Base-by-base conservation (phyloP, 2,888 invertebrate genomes). In the Cataglyphis cursor region DNA sequence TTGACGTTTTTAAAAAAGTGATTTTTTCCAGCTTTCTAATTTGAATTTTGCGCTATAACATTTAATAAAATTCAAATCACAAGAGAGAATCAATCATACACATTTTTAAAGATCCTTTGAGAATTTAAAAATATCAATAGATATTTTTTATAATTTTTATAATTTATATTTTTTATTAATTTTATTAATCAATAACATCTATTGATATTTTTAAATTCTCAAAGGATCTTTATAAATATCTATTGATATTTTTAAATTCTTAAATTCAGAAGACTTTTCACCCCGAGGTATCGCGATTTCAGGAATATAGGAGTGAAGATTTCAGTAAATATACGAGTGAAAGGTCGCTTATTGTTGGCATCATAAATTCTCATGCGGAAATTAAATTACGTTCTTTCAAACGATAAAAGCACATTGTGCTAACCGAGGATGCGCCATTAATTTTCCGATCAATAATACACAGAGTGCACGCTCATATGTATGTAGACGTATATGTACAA, bases 391-490 rank as follows among this genome's bases (percentile, higher is more conserved):
- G 57, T 59, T 72, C 41, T 57, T 70, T 59, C 57, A 24, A 59
- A 72, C 35, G 78, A 48, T 78, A 78, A 80, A 80, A 80, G 73
- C 72, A 9, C 44, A 31, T 38, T 54, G 51, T 35, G 24, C 57
- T n/a, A 31, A 41, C 78, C 59, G 78, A 59, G 21, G 24, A 59
- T 48, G 38, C 44, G 59, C 59, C 78, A 80, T 80, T 80, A 72
- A 72, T 80, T 72, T 80, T 80, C 78, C 73, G 59, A 80, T 80
- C 78, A 59, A 80, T 80, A 80, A 72, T 72, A 66, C 51, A n/a
- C 51, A 31, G 12, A n/a, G n/a, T 18, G 21, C 35, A 24, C 35
- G 15, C 10, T 21, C 18, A 31, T 21, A 21, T 18, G 12, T 12
- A 15, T 3, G 28, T 15, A 21, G 31, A 64, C 4, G 24, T 65